Evolutionary conservation across 2,888 invertebrate species (phyloP), one percentile per base, ranked within the genome.

Genomic region (Mesoligia furuncula): DNA sequence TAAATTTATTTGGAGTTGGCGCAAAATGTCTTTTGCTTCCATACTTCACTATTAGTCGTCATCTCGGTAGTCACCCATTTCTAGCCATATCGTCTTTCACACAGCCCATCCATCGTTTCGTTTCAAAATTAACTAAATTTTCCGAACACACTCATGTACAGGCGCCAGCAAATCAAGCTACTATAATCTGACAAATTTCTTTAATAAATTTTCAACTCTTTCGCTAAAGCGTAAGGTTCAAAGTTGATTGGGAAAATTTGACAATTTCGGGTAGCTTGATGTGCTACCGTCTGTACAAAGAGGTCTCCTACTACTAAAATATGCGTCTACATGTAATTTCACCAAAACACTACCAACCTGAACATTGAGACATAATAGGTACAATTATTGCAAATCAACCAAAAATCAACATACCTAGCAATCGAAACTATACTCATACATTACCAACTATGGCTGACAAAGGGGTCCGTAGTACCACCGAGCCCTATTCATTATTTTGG

Each of bases 401-500:
- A 61, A 73, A 83, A 72, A 85, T 57, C 77, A 71, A 81, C 77
- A 73, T 15, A 48, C 11, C 51, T 3, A 61, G 24, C 24, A 2
- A 17, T 42, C 17, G 24, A 27, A 81, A 81, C 81, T 73, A 82
- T 45, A 57, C 64, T 27, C 70, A 68, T 75, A 71, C 61, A 77
- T 73, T 36, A 71, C 17, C 73, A 73, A 79, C 76, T 74, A 77
- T 70, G 69, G 70, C 65, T 73, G 71, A 87, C 88, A 90, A 90
- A 51, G 85, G 81, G 84, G 77, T 74, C 76, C 73, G 59, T n/a
- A 77, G 80, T 75, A 83, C 85, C 73, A 71, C 69, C 84, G 85
- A 81, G 78, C 72, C 80, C 83, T 82, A 86, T 89, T 89, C 90
- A 91, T 90, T 91, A 91, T 90, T 90, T 90, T 86, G 76, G 82